phyloP scores from a whole-genome alignment of 2,888 invertebrate genomes.

The Tanypteryx hageni region DNA sequence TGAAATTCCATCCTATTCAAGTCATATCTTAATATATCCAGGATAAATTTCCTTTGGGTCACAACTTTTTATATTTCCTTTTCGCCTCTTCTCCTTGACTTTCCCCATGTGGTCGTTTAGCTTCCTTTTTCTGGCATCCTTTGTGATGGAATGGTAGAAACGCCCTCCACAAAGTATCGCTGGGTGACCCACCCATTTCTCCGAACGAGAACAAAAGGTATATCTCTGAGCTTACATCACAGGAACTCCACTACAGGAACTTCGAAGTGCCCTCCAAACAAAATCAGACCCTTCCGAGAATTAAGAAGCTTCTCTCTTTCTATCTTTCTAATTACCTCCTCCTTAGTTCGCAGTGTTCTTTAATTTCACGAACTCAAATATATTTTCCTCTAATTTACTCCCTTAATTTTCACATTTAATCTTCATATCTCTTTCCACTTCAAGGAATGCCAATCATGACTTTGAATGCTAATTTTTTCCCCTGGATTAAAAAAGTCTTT shows the following conservation, averaged over 20 bases:
- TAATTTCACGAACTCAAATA: neutral
- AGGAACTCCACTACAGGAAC: neutral
- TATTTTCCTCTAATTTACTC: neutral
- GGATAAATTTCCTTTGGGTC: neutral
- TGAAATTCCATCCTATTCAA: neutral
- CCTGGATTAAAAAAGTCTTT: too few species aligned
- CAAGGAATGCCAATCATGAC: neutral
- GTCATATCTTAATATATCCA: too few species aligned
- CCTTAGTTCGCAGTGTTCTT: neutral
- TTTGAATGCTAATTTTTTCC: too few species aligned
- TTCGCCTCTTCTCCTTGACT: neutral
- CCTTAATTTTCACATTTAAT: neutral
- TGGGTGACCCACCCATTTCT: conserved; percentile 13
- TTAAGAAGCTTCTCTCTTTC: neutral
- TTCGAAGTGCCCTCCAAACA: conserved; percentile 24
- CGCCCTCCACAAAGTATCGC: conserved; percentile 7
- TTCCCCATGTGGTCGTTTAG: neutral
- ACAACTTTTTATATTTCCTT: neutral
- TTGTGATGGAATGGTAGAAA: neutral
- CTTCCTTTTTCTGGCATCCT: conserved; percentile 3
- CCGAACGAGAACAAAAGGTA: conserved; percentile 12
- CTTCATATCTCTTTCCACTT: neutral
- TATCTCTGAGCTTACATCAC: conserved; percentile 26
- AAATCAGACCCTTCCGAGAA: conserved; percentile 11
- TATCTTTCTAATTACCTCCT: neutral